A percentile compares a stretch with the other conserved stretches of the same genome.
These are phyloP conservation scores for Rhinichthys osculus DNA, from an alignment of 2,797 vertebrate genomes.

Conservation along the genomic window DNA sequence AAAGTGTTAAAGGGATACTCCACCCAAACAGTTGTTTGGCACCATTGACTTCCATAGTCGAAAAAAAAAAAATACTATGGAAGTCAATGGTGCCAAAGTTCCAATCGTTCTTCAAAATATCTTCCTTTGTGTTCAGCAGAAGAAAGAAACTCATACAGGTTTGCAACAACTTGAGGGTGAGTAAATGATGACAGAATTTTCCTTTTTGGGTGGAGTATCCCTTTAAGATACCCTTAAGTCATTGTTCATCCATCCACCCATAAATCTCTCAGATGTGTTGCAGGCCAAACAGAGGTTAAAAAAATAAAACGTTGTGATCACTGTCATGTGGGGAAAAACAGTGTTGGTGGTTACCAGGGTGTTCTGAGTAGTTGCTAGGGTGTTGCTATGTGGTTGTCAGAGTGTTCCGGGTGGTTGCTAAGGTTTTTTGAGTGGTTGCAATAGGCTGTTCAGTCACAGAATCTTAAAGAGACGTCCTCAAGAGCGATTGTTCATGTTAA, in stretches of 20 bases:
- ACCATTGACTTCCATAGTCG: too few species aligned
- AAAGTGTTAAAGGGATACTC: neutral
- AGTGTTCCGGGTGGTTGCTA: neutral
- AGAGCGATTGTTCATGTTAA: neutral
- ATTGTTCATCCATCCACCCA: conserved; percentile 1
- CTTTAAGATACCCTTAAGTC: conserved; percentile 1
- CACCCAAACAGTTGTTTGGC: too few species aligned
- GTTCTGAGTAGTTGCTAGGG: neutral
- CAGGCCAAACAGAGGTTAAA: conserved; percentile 13
- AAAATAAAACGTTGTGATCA: neutral
- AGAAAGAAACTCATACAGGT: too few species aligned
- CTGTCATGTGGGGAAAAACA: neutral
- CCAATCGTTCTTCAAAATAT: too few species aligned
- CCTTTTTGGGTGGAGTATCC: too few species aligned
- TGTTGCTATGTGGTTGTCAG: neutral
- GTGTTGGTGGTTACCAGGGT: neutral
- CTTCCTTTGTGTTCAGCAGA: too few species aligned
- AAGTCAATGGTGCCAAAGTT: too few species aligned
- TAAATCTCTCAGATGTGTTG: neutral
- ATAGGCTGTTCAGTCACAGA: neutral
- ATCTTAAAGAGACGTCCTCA: neutral
- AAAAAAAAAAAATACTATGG: too few species aligned
- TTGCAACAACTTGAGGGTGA: too few species aligned
- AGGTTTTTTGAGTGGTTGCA: neutral
- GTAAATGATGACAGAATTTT: too few species aligned